Base-by-base conservation (phyloP, 2,888 invertebrate genomes). In the Nesidiocoris tenuis region DNA sequence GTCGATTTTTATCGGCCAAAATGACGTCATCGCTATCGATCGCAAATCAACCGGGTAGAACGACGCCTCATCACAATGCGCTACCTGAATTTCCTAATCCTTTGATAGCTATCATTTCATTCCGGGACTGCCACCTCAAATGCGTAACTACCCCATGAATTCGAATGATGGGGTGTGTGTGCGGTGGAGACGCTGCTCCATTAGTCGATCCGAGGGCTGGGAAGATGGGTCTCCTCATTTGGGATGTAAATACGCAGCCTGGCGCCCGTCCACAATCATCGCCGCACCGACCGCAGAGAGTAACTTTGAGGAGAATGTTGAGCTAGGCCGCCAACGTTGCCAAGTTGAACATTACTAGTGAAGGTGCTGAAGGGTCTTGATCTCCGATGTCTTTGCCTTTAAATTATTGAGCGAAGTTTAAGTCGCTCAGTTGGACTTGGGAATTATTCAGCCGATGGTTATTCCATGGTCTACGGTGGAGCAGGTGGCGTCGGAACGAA, bases 161-260 rank as follows among this genome's bases (percentile, higher is more conserved):
- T 12, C 5, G 39, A 39, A 39, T 39, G 39, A 39, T 12, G 39
- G 39, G 5, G 39, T 7, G 12, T 39, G 39, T 39, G 12, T 3
- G 39, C 39, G 39, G 3, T 39, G 39, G 39, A 12, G 12, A 39
- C 12, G 39, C 39, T 39, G 39, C 39, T 39, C 39, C 39, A 39
- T 39, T 39, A 39, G 39, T 39, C 39, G 39, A 39, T 39, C 39
- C 39, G 12, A 39, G 5, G 39, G 39, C 5, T 39, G 12, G 17
- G 59, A 21, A 57, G 57, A 22, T 19, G 68, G 3, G 24, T 17
- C 54, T 23, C 25, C 70, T 70, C 70, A 70, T 70, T 70, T 70
- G 70, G 22, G 70, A 70, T 70, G 70, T 70, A 70, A 70, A 70
- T 70, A 70, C 59, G 12, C 70, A 57, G 23, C 70, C n/a, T 17